phyloP scores from a whole-genome alignment of 2,888 invertebrate genomes.

The Papilio demoleus region DNA sequence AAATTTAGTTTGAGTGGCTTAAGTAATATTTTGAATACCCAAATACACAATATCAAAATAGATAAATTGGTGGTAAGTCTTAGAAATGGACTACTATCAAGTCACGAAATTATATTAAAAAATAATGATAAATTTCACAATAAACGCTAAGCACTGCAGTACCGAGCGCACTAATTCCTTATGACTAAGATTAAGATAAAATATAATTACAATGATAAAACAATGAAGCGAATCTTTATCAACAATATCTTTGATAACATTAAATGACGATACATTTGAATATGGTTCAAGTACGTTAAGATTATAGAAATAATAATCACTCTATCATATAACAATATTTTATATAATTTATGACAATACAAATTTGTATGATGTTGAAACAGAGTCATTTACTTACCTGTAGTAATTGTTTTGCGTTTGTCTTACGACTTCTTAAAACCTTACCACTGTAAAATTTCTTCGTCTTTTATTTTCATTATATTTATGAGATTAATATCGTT shows the following conservation, averaged over 20 bases:
- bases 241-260: slow-evolving; percentile 16
- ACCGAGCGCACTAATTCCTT: slow-evolving; percentile 1
- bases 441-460: too few relatives aligned
- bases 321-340: background rate
- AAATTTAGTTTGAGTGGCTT: too few relatives aligned
- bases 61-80: too few relatives aligned
- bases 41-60: background rate
- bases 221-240: slow-evolving; percentile 35
- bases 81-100: too few relatives aligned
- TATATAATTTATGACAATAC: background rate
- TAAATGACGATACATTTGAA: slow-evolving; percentile 20
- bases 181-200: slow-evolving; percentile 30
- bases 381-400: too few relatives aligned
- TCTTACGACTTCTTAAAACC: too few relatives aligned
- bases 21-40: too few relatives aligned
- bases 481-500: too few relatives aligned
- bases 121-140: slow-evolving; percentile 13
- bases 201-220: slow-evolving; percentile 43
- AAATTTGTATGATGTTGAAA: slow-evolving; percentile 3
- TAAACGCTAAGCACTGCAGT: background rate
- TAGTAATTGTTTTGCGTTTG: too few relatives aligned
- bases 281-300: slow-evolving; percentile 12
- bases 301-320: background rate
- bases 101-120: background rate
- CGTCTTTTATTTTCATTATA: too few relatives aligned